These are phyloP conservation scores for Calameuta idolon DNA, from an alignment of 2,888 invertebrate genomes.

Conservation along the genomic window DNA sequence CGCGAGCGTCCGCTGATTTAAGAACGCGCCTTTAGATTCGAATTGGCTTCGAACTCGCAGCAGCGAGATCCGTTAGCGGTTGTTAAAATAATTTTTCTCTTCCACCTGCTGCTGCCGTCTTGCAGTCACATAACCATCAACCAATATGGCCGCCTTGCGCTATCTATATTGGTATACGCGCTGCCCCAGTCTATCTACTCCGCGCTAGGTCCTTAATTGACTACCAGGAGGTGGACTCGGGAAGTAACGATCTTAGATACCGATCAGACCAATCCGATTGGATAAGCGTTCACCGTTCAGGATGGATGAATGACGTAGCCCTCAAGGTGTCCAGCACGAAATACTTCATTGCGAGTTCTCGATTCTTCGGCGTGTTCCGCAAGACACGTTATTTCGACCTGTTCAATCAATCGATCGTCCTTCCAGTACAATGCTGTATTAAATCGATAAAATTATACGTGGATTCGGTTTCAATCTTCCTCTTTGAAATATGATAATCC, in stretches of 20 bases:
- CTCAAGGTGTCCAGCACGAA: conserved; percentile 23
- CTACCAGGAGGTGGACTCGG: conserved; percentile 11
- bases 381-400: not conserved
- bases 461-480: not conserved
- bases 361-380: not conserved
- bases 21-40: conserved; percentile 42
- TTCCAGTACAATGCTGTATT: not conserved
- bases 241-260: conserved; percentile 26
- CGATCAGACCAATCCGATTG: conserved; percentile 34
- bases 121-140: not conserved
- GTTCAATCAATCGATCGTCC: not conserved
- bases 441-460: not conserved
- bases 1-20: conserved; percentile 44
- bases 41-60: conserved; percentile 20
- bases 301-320: conserved; percentile 30
- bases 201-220: conserved; percentile 32
- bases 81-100: conserved; percentile 25
- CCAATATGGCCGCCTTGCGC: conserved; percentile 1
- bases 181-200: not conserved
- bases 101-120: conserved; percentile 23
- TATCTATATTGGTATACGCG: conserved; percentile 16
- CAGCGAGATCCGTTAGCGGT: conserved; percentile 18
- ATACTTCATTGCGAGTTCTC: not conserved
- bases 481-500: not conserved
- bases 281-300: conserved; percentile 14